A percentile compares a stretch with the other conserved stretches of the same genome.
phyloP scores from a whole-genome alignment of 2,797 vertebrate species.

The Dryobates pubescens region DNA sequence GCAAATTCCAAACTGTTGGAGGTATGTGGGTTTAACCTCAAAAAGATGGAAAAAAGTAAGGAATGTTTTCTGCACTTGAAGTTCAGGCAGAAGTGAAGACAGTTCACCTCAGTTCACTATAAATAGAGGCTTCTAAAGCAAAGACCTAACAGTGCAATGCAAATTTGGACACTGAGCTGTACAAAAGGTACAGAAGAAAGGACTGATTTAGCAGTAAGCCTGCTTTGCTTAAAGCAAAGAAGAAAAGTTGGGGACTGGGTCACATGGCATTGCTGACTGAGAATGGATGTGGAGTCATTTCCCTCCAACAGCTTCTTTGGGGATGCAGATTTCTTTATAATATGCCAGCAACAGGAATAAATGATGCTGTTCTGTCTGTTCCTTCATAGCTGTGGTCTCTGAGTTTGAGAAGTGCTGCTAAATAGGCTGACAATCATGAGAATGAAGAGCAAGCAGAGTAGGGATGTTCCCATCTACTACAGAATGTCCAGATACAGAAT shows the following conservation, averaged over 20 bases:
- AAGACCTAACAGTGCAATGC: background rate
- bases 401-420: background rate
- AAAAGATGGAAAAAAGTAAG: background rate
- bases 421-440: background rate
- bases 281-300: background rate
- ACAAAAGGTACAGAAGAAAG: background rate
- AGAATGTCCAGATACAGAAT: background rate
- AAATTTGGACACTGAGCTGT: background rate
- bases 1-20: background rate
- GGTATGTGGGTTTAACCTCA: background rate
- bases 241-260: background rate
- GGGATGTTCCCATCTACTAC: background rate
- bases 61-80: background rate
- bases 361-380: background rate
- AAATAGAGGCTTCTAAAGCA: background rate
- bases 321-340: background rate
- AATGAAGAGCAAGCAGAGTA: background rate
- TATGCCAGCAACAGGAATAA: background rate
- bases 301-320: background rate
- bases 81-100: background rate
- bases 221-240: background rate
- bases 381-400: background rate
- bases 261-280: rapidly evolving
- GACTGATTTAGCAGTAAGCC: background rate
- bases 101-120: background rate